phyloP scores from a whole-genome alignment of 2,113 vertebrate genomes.

The Caracal caracal region DNA sequence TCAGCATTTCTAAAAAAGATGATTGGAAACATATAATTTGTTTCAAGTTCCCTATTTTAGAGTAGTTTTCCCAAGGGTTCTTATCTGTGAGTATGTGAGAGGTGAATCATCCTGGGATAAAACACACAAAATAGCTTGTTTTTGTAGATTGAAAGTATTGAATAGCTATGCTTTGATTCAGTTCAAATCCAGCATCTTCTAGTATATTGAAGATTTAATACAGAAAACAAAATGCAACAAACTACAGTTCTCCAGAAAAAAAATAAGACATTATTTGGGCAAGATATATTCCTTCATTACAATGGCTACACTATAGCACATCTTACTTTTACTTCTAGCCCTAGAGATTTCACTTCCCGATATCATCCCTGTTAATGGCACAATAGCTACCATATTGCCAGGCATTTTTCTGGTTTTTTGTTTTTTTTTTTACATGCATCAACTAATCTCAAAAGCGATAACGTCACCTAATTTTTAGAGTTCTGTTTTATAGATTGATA shows the following conservation, averaged over 20 bases:
- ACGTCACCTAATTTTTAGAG: slow-evolving; percentile 20
- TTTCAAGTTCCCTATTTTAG: background rate
- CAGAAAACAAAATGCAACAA: background rate
- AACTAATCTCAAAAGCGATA: background rate
- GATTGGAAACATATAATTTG: background rate
- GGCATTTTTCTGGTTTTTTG: background rate
- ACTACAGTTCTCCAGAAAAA: background rate
- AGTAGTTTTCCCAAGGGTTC: background rate
- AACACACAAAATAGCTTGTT: background rate
- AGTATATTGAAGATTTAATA: background rate
- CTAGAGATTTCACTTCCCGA: background rate
- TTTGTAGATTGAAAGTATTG: background rate
- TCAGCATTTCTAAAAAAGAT: background rate
- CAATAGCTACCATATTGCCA: background rate
- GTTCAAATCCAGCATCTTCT: background rate
- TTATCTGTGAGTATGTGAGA: background rate
- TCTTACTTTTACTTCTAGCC: background rate
- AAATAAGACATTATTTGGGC: background rate
- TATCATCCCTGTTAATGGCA: background rate
- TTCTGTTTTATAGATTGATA: background rate
- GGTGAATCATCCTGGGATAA: background rate
- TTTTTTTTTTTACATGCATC: background rate
- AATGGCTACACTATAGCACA: background rate
- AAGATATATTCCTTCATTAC: background rate
- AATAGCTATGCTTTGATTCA: background rate